These are phyloP conservation scores for Barypeithes pellucidus DNA, from an alignment of 2,888 invertebrate species.

Conservation along the genomic window DNA sequence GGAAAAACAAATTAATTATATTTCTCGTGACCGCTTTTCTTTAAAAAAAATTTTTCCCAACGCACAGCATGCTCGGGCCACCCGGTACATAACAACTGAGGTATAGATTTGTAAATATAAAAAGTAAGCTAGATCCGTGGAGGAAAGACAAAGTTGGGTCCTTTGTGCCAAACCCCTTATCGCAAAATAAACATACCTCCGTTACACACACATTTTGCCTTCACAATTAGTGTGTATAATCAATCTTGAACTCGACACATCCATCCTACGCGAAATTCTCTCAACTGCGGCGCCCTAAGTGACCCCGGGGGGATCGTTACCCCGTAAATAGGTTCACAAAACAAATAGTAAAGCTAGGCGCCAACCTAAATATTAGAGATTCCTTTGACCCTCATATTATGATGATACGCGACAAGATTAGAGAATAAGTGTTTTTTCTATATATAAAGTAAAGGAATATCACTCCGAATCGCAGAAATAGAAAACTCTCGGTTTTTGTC, in stretches of 20 bases:
- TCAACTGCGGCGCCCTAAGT: not conserved
- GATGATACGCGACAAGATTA: conserved; percentile 8
- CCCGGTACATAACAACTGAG: too few relatives aligned
- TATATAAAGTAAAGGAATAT: too few relatives aligned
- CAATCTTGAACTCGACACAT: not conserved
- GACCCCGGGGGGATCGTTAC: conserved; percentile 2
- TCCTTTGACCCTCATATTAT: not conserved
- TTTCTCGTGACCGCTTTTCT: too few relatives aligned
- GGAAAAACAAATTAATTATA: too few relatives aligned
- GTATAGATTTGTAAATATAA: too few relatives aligned
- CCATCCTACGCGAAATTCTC: not conserved
- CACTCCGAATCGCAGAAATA: too few relatives aligned
- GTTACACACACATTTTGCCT: not conserved
- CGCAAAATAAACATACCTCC: not conserved
- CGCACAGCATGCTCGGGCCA: too few relatives aligned
- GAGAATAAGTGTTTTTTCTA: not conserved
- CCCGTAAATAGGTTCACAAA: conserved; percentile 15
- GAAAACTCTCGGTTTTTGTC: too few relatives aligned
- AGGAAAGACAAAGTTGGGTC: too few relatives aligned
- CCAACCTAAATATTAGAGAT: conserved; percentile 17
- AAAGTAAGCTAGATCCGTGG: too few relatives aligned
- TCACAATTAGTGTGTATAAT: not conserved
- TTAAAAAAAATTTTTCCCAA: too few relatives aligned
- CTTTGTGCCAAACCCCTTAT: too few relatives aligned
- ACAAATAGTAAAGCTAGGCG: conserved; percentile 5